Evolutionary conservation across 2,113 vertebrate species (phyloP), one percentile per base, ranked within the genome.

Genomic region (Oryzias celebensis): DNA sequence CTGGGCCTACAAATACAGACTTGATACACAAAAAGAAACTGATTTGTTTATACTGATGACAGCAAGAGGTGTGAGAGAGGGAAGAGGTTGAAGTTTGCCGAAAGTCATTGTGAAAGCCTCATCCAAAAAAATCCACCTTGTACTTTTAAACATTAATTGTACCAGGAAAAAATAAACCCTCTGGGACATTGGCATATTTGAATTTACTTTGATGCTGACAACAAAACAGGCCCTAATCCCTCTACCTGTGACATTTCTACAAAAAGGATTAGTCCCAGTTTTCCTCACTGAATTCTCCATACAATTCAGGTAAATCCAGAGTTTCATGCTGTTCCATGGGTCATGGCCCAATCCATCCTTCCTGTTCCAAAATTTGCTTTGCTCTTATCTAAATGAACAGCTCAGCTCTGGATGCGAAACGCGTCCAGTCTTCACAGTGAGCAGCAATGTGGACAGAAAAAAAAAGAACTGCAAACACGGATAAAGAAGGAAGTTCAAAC

Each of bases 331-430:
- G 80, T 79, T 85, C 85, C 42, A 45, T 16, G 28, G 75, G 78
- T 68, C 56, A 16, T 53, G 62, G 51, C 67, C 52, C 45, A 50
- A 65, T 77, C 65, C 75, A 69, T 58, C 77, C 71, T 87, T 90
- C 88, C 75, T 77, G 62, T 56, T 87, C 77, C 79, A 58, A 57
- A 81, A 84, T 80, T 85, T 68, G 62, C 84, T 61, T 53, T 73
- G 64, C 62, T 68, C 88, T 91, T 91, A 92, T 92, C 88, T 87
- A 88, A 90, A 90, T 82, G 77, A 89, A 81, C 85, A 90, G 88
- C 83, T 75, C 71, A 23, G 65, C 64, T 71, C 44, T 43, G 65
- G 71, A 71, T 53, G 75, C 62, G 69, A 65, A 71, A 65, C 54
- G 43, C 52, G 24, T 24, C 56, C 52, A 44, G 49, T 57, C 46